phyloP scores from a whole-genome alignment of 2,888 invertebrate genomes.

The Mantis religiosa region DNA sequence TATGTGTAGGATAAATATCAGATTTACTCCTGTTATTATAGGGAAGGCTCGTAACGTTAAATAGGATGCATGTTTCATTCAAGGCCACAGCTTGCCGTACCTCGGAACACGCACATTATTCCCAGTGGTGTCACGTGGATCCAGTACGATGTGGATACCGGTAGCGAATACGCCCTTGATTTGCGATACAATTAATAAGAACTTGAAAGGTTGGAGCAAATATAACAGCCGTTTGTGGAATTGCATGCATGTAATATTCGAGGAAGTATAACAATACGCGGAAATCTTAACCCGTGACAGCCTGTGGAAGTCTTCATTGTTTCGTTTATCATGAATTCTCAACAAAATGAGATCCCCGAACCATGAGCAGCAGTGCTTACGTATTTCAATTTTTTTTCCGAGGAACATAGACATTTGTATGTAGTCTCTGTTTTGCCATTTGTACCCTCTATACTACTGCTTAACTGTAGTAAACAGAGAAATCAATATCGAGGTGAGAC shows the following conservation, averaged over 20 bases:
- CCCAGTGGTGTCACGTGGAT: neutral
- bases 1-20: too few species aligned
- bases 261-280: neutral
- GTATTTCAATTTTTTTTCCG: too few species aligned
- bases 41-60: neutral
- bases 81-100: neutral
- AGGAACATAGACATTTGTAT: too few species aligned
- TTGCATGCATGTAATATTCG: neutral
- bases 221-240: neutral
- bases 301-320: neutral
- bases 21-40: too few species aligned
- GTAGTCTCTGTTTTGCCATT: too few species aligned
- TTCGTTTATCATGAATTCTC: neutral
- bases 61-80: neutral
- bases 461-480: too few species aligned
- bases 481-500: too few species aligned
- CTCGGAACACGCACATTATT: neutral
- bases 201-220: too few species aligned
- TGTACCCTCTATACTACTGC: too few species aligned
- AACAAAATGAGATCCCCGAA: neutral
- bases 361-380: neutral
- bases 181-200: too few species aligned
- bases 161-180: too few species aligned
- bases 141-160: too few species aligned
- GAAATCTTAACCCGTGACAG: neutral